Evolutionary conservation across 1,140 invertebrate species (phyloP).

Genomic region (Dreissena rostriformis): DNA sequence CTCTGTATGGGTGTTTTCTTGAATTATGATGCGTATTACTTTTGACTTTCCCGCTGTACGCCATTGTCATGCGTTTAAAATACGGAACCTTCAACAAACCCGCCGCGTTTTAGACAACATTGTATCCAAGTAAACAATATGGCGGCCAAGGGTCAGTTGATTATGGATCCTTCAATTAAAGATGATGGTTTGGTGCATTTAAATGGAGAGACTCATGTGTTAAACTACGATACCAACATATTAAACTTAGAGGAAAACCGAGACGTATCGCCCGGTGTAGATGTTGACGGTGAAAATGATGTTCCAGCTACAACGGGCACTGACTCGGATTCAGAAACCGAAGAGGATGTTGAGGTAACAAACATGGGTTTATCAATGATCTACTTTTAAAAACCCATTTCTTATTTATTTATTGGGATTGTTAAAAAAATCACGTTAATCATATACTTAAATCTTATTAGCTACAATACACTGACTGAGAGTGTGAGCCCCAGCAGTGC

Average conservation of each 20-base stretch:
- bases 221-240: conserved; percentile 70
- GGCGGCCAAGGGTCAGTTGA: conserved; percentile 59
- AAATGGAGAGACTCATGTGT: conserved; percentile 65
- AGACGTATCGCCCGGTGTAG: conserved; percentile 49
- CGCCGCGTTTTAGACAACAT: neutral
- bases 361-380: neutral
- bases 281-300: conserved; percentile 52
- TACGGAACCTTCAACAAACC: too few species aligned
- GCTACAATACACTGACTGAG: too few species aligned
- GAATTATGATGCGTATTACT: conserved; percentile 18
- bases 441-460: too few species aligned
- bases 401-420: too few species aligned
- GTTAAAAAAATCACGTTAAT: too few species aligned
- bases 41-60: conserved; percentile 46
- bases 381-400: neutral
- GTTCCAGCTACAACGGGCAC: conserved; percentile 17
- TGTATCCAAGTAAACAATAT: conserved; percentile 73
- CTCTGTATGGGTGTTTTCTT: conserved; percentile 55
- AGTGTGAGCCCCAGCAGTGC: too few species aligned
- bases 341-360: conserved; percentile 66
- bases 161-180: conserved; percentile 56
- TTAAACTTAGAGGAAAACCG: conserved; percentile 66
- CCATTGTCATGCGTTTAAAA: conserved; percentile 10
- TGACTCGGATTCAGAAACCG: conserved; percentile 57
- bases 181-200: conserved; percentile 67